phyloP scores from a whole-genome alignment of 1,140 invertebrate genomes.

The Aphelenchoides besseyi region DNA sequence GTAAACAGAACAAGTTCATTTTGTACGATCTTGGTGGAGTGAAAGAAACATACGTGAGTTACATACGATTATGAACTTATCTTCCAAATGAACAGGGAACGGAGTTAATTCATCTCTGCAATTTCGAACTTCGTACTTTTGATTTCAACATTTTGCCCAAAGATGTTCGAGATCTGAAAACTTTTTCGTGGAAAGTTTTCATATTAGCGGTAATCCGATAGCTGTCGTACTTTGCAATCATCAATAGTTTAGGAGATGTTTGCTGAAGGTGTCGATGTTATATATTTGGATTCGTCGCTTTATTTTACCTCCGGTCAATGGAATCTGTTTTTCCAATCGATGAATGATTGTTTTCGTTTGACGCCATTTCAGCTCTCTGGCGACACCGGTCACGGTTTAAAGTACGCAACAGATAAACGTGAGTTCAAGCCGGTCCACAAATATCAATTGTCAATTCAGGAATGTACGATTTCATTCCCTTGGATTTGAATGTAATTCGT shows the following conservation, averaged over 20 bases:
- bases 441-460: neutral
- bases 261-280: neutral
- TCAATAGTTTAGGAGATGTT: slow-evolving; percentile 15
- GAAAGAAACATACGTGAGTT: neutral
- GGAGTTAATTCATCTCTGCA: slow-evolving; percentile 12
- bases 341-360: neutral
- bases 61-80: neutral
- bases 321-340: neutral
- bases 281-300: slow-evolving; percentile 17
- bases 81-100: neutral
- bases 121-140: slow-evolving; percentile 10
- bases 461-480: slow-evolving; percentile 16
- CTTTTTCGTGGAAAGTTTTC: slow-evolving; percentile 23
- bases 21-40: slow-evolving; percentile 17
- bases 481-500: slow-evolving; percentile 8
- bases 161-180: neutral
- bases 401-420: slow-evolving; percentile 18
- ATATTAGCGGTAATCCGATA: slow-evolving; percentile 14
- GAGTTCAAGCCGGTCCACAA: neutral
- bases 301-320: neutral
- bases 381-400: slow-evolving; percentile 7
- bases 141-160: slow-evolving; percentile 6
- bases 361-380: neutral
- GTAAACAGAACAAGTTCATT: slow-evolving; percentile 5
- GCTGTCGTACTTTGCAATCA: neutral